Conservation (phyloP, 2,113 vertebrate genomes). For the Xiphorhynchus elegans region DNA sequence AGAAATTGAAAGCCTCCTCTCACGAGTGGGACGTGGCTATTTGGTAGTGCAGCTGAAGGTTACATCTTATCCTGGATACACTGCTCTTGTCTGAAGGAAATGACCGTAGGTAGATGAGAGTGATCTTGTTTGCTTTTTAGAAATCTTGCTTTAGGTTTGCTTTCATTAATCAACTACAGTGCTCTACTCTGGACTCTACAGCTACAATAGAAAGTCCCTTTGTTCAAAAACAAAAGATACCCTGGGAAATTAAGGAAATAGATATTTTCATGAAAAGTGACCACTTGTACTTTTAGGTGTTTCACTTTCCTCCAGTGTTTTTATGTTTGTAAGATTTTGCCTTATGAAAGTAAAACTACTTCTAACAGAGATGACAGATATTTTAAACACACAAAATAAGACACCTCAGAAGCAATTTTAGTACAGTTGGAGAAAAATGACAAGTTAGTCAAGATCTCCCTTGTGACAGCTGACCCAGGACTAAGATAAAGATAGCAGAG, state of each 20-base stretch:
- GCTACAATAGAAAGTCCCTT: background rate
- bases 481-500: background rate
- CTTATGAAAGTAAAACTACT: background rate
- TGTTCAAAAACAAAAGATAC: background rate
- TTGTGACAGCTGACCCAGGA: background rate
- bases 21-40: accelerated
- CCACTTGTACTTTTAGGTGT: background rate
- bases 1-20: background rate
- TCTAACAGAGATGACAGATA: background rate
- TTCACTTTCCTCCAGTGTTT: background rate
- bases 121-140: background rate
- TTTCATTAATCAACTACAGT: background rate
- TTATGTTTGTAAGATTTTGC: background rate
- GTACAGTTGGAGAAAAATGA: background rate
- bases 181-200: background rate
- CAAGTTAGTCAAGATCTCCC: background rate
- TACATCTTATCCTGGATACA: background rate
- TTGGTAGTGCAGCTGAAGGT: background rate
- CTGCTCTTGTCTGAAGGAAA: background rate
- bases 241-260: background rate
- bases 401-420: background rate
- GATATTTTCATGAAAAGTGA: background rate
- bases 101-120: background rate
- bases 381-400: background rate
- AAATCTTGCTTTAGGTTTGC: background rate